Conservation (phyloP, 2,797 vertebrate genomes). For the Limnodromus scolopaceus region DNA sequence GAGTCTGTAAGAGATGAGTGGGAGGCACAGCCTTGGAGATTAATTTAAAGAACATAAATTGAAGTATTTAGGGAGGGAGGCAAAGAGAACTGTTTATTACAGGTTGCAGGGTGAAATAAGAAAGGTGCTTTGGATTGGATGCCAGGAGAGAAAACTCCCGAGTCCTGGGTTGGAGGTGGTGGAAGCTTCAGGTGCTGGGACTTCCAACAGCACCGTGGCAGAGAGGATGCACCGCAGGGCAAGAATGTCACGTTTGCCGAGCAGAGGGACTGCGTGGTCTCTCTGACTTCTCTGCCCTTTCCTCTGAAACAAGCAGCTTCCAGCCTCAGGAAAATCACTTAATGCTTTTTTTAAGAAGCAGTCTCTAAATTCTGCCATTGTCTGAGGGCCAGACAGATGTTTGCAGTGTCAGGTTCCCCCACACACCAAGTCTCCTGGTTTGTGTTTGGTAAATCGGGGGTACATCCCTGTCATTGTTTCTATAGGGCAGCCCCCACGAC, state of each 20-base stretch:
- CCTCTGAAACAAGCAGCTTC: neutral
- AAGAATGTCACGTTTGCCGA: neutral
- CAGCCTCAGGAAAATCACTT: neutral
- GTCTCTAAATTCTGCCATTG: neutral
- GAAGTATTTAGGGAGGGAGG: neutral
- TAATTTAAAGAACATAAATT: neutral
- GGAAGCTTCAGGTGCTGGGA: neutral
- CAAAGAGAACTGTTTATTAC: neutral
- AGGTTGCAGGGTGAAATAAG: neutral
- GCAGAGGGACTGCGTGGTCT: neutral
- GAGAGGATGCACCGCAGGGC: neutral
- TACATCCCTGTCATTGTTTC: neutral
- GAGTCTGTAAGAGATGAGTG: neutral
- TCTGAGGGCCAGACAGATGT: neutral
- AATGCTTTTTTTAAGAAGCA: neutral
- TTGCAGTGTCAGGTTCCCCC: neutral
- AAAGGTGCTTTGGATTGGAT: neutral
- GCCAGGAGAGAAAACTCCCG: neutral
- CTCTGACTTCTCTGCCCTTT: neutral
- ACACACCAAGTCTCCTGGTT: accelerated
- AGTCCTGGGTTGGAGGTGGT: accelerated
- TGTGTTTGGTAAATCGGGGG: neutral
- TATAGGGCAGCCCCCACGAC: neutral
- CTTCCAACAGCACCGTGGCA: accelerated
- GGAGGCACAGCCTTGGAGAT: neutral